Base-by-base conservation (phyloP, 2,113 vertebrate genomes). In the Caranx ignobilis region DNA sequence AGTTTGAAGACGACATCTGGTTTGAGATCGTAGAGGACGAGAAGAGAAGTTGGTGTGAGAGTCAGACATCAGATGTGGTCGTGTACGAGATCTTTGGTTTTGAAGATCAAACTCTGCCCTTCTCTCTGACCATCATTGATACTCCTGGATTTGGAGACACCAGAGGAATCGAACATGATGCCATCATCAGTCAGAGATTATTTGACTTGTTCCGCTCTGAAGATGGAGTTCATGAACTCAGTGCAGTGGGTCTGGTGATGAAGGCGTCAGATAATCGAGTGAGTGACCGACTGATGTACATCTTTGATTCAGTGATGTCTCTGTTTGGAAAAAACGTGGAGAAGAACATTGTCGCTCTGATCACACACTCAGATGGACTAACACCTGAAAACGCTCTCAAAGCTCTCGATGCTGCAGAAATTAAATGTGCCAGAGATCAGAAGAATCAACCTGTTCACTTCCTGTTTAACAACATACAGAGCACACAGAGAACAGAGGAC, bases 281-380 rank as follows among this genome's bases (percentile, higher is more conserved):
- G 32, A 52, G 35, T 21, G 66, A 63, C 10, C 43, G 65, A 15
- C 10, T 52, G 21, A 41, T 3, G 15, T 70, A 70, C 47, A 18
- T 78, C 43, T 77, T 69, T 9, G 35, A 69, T 39, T 77, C 75
- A 12, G 45, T 77, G 54, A 26, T 35, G 43, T 77, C 75, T 57
- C 68, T 82, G 57, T 56, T 56, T 35, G 74, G 73, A 34, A 68
- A 78, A 48, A 11, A 82, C 32, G 6, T 86, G 12, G 79, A 71
- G 55, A 26, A 65, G 50, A 66, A 35, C 34, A 64, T 82, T 0
- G 52, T 82, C 0, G n/a, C 39, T 10, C 52, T 82, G 52, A 15
- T 82, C 6, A 82, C 80, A 11, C 7, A 61, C 65, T 77, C 67
- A 37, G 3, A 43, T 41, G 67, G 26, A 7, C 0, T 0, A 0